These are phyloP conservation scores for Henricia sp. DNA, from an alignment of 53 echinoderm and acorn worm genomes.

Conservation along the genomic window DNA sequence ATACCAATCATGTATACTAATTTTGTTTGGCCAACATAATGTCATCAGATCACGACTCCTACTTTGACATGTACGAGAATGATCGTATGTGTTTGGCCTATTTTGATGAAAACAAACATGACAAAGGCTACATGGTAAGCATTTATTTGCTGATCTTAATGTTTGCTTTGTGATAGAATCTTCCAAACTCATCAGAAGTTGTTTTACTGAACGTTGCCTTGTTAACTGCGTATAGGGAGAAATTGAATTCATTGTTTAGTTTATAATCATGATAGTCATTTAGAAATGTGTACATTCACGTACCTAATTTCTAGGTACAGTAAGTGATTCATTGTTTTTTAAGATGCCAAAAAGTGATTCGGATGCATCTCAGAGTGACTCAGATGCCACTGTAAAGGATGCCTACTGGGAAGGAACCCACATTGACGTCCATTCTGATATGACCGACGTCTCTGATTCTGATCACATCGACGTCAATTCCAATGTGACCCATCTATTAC, in stretches of 20 bases:
- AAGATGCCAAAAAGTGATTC: not conserved
- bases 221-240: too few relatives aligned
- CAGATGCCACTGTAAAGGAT: not conserved
- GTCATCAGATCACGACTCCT: too few relatives aligned
- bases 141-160: not conserved
- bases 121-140: constrained; percentile 28
- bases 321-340: too few relatives aligned
- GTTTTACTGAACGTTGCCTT: not conserved
- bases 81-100: not conserved
- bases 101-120: not conserved
- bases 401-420: not conserved
- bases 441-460: too few relatives aligned
- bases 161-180: not conserved
- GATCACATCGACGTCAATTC: too few relatives aligned
- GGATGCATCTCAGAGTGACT: not conserved
- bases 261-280: not conserved
- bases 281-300: not conserved
- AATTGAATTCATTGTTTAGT: not conserved
- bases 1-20: not conserved
- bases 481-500: too few relatives aligned
- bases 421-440: too few relatives aligned
- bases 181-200: too few relatives aligned
- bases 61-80: too few relatives aligned
- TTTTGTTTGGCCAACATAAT: too few relatives aligned
- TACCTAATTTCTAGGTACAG: too few relatives aligned